These are phyloP conservation scores for Drosophila buzzatii DNA, from an alignment of 2,888 invertebrate species.

Conservation along the genomic window DNA sequence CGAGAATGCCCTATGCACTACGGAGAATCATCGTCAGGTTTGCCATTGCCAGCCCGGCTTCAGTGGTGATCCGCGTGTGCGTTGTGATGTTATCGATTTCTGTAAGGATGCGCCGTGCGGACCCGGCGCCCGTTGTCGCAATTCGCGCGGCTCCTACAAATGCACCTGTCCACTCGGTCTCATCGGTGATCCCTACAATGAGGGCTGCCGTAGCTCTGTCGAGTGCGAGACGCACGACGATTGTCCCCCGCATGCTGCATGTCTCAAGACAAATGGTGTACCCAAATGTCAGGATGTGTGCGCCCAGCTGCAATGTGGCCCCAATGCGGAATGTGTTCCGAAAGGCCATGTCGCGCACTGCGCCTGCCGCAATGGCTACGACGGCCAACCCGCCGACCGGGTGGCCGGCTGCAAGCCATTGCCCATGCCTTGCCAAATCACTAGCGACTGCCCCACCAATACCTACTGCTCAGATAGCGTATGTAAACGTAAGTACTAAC, in stretches of 20 bases:
- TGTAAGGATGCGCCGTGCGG: constrained; percentile 93
- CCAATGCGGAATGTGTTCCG: constrained; percentile 93
- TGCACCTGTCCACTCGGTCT: constrained; percentile 92
- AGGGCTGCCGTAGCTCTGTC: constrained; percentile 92
- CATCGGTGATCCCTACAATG: constrained; percentile 93
- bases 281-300: constrained; percentile 95
- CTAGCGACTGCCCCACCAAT: constrained; percentile 91
- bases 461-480: constrained; percentile 92
- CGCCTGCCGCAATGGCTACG: constrained; percentile 91
- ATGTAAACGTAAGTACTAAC: constrained; percentile 90
- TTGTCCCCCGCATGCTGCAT: constrained; percentile 92
- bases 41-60: constrained; percentile 95
- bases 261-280: constrained; percentile 89
- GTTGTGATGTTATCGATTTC: constrained; percentile 91
- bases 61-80: constrained; percentile 91
- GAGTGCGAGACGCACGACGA: constrained; percentile 92
- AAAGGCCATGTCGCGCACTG: constrained; percentile 91
- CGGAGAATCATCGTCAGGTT: constrained; percentile 91
- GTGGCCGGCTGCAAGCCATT: constrained; percentile 91
- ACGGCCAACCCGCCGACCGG: constrained; percentile 90
- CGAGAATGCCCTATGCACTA: constrained; percentile 93
- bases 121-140: constrained; percentile 92
- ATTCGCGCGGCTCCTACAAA: constrained; percentile 91
- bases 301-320: constrained; percentile 91
- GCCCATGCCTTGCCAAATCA: constrained; percentile 90